Percentiles rank a stretch among this genome's conserved stretches.
phyloP scores from a whole-genome alignment of 2,888 invertebrate species.

The Sarcophaga caerulescens region DNA sequence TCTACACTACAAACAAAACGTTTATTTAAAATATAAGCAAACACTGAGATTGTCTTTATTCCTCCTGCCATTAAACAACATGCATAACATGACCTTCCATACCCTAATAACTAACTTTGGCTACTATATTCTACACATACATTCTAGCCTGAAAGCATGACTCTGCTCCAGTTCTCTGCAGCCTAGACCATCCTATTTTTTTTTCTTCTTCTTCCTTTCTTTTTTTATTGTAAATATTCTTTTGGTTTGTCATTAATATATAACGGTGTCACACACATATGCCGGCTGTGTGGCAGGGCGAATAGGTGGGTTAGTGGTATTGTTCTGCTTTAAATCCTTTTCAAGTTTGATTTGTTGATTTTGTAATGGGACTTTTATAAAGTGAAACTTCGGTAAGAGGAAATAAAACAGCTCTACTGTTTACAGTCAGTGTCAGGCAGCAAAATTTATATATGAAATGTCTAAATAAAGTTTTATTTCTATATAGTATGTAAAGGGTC shows the following conservation, averaged over 20 bases:
- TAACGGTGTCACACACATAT: not conserved
- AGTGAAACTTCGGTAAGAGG: conserved; percentile 16
- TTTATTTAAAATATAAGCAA: not conserved
- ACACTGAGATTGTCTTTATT: conserved; percentile 1
- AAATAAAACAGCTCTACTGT: not conserved
- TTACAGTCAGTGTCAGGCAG: not conserved
- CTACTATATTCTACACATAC: not conserved
- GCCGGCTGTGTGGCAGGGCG: too few relatives aligned
- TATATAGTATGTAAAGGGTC: too few relatives aligned
- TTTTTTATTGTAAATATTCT: not conserved
- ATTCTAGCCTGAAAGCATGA: too few relatives aligned
- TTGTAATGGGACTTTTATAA: conserved; percentile 45
- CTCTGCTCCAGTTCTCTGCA: conserved; percentile 9
- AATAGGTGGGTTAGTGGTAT: conserved; percentile 26
- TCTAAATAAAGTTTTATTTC: too few relatives aligned
- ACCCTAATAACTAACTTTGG: conserved; percentile 19
- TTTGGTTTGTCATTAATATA: conserved; percentile 28
- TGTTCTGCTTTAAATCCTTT: conserved; percentile 53
- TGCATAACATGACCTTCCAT: conserved; percentile 39
- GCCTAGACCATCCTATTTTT: conserved; percentile 7
- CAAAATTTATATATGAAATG: too few relatives aligned
- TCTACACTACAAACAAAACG: not conserved
- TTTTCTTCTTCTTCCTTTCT: not conserved
- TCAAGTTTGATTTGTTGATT: conserved; percentile 61
- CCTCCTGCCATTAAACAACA: conserved; percentile 17